A percentile compares a stretch with the other conserved stretches of the same genome.
Evolutionary conservation across 2,888 invertebrate species (phyloP).

Genomic region (Drosophila pseudotalamancana): DNA sequence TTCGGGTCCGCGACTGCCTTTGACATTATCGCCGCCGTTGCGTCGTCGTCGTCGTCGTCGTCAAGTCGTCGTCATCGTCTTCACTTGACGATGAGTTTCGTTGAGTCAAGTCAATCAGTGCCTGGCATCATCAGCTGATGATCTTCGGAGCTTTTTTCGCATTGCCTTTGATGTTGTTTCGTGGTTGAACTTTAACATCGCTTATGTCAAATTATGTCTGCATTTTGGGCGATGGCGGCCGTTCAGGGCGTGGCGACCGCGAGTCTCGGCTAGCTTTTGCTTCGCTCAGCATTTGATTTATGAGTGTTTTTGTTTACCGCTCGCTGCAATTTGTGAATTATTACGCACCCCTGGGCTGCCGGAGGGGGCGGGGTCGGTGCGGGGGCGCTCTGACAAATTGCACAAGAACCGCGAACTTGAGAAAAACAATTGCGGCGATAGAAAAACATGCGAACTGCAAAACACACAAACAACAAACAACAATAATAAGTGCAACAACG

Average conservation of each 20-base stretch:
- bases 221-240: constrained; percentile 41
- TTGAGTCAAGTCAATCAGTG: constrained; percentile 63
- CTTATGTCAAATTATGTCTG: constrained; percentile 82
- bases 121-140: constrained; percentile 52
- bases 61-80: constrained; percentile 38
- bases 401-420: constrained; percentile 71
- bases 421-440: constrained; percentile 71
- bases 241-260: constrained; percentile 58
- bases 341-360: constrained; percentile 56
- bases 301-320: constrained; percentile 75
- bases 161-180: constrained; percentile 59
- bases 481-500: constrained; percentile 21
- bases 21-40: constrained; percentile 63
- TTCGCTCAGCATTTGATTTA: constrained; percentile 59
- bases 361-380: neutral
- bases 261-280: constrained; percentile 38
- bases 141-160: constrained; percentile 32
- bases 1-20: constrained; percentile 51
- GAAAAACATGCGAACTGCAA: constrained; percentile 65
- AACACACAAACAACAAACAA: constrained; percentile 10
- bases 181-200: constrained; percentile 79
- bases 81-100: constrained; percentile 32
- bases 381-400: constrained; percentile 58
- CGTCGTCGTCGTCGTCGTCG: constrained; percentile 22
- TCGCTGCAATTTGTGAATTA: constrained; percentile 66